Percentiles rank a stretch among this genome's conserved stretches.
Conservation (phyloP, 2,113 vertebrate genomes). For the Chloebia gouldiae region DNA sequence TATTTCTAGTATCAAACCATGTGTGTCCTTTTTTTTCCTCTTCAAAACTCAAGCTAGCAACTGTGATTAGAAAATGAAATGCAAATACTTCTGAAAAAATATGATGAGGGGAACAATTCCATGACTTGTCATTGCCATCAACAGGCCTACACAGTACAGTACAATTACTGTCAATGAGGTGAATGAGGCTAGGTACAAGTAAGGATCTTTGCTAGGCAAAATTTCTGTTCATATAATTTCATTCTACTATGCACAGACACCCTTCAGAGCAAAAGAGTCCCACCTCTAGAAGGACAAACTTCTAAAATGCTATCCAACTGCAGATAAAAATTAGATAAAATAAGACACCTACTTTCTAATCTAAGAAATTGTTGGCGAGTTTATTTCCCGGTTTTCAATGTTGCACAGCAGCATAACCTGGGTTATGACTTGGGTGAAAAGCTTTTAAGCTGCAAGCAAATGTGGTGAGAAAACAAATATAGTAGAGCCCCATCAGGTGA, state of each 20-base stretch:
- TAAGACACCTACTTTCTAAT: not conserved
- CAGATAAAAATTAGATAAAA: not conserved
- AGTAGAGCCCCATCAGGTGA: not conserved
- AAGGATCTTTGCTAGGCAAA: not conserved
- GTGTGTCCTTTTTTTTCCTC: not conserved
- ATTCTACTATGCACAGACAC: not conserved
- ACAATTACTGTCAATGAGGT: not conserved
- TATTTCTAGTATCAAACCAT: not conserved
- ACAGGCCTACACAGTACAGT: not conserved
- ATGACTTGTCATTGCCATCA: not conserved
- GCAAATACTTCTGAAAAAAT: constrained; percentile 1
- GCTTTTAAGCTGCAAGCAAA: not conserved
- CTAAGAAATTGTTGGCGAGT: not conserved
- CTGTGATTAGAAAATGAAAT: constrained; percentile 52
- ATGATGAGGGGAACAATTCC: not conserved
- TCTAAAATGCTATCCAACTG: not conserved
- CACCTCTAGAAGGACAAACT: not conserved
- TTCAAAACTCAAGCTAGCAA: not conserved
- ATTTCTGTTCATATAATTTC: not conserved
- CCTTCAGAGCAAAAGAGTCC: not conserved
- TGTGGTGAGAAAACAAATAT: not conserved
- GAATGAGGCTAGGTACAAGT: not conserved
- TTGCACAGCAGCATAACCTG: rapidly evolving
- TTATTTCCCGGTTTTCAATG: not conserved
- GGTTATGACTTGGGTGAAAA: not conserved